phyloP scores from a whole-genome alignment of 1,140 invertebrate species.

The Odontomachus brunneus region DNA sequence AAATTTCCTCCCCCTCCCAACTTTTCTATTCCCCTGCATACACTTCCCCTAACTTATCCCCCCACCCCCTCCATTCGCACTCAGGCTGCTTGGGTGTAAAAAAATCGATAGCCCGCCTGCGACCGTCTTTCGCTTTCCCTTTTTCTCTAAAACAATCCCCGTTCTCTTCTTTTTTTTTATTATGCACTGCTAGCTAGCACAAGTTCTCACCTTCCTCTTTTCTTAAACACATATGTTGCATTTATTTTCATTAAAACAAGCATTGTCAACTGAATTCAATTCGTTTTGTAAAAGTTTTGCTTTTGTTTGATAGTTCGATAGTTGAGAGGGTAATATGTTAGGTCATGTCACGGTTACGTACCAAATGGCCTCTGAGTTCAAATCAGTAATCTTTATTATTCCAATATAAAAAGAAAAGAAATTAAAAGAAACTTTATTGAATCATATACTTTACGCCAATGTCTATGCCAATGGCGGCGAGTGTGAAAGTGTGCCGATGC shows the following conservation, averaged over 20 bases:
- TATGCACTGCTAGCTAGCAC: constrained; percentile 15
- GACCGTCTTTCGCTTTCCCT: constrained; percentile 47
- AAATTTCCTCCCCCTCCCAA: constrained; percentile 14
- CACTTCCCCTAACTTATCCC: constrained; percentile 22
- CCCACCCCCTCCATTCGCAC: constrained; percentile 41
- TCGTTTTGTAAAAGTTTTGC: too few relatives aligned
- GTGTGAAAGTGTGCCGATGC: constrained; percentile 11
- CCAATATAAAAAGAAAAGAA: too few relatives aligned
- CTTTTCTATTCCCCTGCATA: not conserved
- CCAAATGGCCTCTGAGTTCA: too few relatives aligned
- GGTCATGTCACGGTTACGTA: too few relatives aligned
- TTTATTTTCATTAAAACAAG: constrained; percentile 11
- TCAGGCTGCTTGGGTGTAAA: constrained; percentile 45
- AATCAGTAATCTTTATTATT: too few relatives aligned
- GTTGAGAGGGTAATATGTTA: too few relatives aligned
- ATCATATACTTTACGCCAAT: constrained; percentile 21
- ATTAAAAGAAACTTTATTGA: constrained; percentile 11
- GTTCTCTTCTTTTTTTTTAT: not conserved
- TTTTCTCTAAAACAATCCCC: constrained; percentile 33
- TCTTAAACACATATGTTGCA: constrained; percentile 6
- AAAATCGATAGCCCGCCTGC: constrained; percentile 51
- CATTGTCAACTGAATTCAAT: not conserved
- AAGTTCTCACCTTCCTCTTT: constrained; percentile 5
- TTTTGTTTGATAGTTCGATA: too few relatives aligned
- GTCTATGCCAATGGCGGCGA: constrained; percentile 1